A percentile compares a stretch with the other conserved stretches of the same genome.
These are phyloP conservation scores for Bombus sibiricus DNA, from an alignment of 1,140 invertebrate species.

Conservation along the genomic window DNA sequence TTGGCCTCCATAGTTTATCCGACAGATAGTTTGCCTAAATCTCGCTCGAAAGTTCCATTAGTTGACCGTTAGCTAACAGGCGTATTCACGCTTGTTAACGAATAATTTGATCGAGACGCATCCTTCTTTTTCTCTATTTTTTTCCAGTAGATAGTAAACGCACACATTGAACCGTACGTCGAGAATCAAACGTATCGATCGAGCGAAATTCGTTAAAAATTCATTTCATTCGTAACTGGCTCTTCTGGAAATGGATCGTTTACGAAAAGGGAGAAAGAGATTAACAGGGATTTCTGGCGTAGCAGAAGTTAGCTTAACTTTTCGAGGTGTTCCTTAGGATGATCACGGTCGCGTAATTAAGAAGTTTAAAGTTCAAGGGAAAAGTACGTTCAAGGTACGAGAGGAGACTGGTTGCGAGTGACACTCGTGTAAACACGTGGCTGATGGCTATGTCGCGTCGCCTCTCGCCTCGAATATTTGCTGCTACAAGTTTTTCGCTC, in stretches of 20 bases:
- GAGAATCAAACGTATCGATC: neutral
- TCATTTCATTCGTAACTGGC: neutral
- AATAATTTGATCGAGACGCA: neutral
- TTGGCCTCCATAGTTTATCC: neutral
- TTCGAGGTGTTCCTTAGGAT: neutral
- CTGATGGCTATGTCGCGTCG: neutral
- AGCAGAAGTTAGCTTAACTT: neutral
- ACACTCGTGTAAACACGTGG: conserved; percentile 2
- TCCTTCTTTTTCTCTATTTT: neutral
- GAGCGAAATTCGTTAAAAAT: neutral
- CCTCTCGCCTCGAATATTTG: neutral
- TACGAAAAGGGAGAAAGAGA: neutral
- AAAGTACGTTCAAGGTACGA: neutral
- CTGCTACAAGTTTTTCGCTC: conserved; percentile 3
- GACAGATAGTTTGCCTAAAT: neutral
- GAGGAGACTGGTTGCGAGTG: neutral
- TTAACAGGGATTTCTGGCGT: neutral
- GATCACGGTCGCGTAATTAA: neutral
- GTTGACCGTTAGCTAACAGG: neutral
- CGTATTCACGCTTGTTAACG: conserved; percentile 9
- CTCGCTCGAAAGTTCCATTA: neutral
- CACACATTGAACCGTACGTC: no score
- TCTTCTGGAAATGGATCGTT: neutral
- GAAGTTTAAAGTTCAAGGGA: neutral
- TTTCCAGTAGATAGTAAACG: neutral